These are phyloP conservation scores for Sinocyclocheilus rhinocerous DNA, from an alignment of 2,113 vertebrate genomes.

Conservation along the genomic window DNA sequence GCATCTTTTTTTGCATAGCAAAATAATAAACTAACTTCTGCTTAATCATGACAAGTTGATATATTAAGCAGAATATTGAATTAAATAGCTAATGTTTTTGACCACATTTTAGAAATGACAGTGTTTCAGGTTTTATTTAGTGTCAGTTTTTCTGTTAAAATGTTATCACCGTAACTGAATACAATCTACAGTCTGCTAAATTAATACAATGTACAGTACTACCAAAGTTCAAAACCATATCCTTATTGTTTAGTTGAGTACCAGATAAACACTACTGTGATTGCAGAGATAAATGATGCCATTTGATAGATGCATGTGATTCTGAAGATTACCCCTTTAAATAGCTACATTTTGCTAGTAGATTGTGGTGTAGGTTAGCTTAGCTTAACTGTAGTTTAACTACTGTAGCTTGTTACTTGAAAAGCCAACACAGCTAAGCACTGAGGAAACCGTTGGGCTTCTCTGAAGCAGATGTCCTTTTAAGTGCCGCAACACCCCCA, in stretches of 20 bases:
- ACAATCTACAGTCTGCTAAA: not conserved
- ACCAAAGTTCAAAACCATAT: not conserved
- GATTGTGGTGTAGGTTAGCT: not conserved
- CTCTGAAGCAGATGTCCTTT: not conserved
- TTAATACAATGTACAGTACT: not conserved
- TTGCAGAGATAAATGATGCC: not conserved
- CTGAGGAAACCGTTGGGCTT: not conserved
- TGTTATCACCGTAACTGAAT: too few species aligned
- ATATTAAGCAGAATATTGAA: not conserved
- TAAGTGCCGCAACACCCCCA: not conserved
- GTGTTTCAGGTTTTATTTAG: too few species aligned
- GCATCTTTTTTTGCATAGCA: not conserved
- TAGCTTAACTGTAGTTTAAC: not conserved
- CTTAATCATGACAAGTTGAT: not conserved
- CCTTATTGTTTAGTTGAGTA: not conserved
- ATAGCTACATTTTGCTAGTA: not conserved
- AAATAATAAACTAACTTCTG: not conserved
- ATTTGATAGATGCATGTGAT: not conserved
- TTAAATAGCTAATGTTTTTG: not conserved
- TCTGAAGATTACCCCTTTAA: not conserved
- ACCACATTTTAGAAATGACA: too few species aligned
- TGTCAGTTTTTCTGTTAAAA: too few species aligned
- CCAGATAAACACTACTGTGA: not conserved
- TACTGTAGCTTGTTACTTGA: not conserved
- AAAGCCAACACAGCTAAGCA: not conserved